Evolutionary conservation across 2,113 vertebrate genomes (phyloP).

Genomic region (Genyomyrus donnyi): DNA sequence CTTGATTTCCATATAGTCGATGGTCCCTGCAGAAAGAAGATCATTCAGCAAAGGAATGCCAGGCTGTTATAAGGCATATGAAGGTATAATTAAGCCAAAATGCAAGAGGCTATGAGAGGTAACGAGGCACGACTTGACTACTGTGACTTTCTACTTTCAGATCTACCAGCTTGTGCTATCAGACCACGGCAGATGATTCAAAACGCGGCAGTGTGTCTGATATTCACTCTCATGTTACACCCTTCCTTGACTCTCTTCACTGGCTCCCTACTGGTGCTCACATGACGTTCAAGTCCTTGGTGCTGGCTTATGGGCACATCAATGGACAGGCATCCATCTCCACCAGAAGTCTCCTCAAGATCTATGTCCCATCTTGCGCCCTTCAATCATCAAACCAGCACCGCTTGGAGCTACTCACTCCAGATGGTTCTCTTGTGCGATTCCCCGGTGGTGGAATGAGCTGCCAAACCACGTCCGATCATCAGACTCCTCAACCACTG

Average conservation of each 20-base stretch:
- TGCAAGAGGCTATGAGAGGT: background rate
- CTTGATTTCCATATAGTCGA: constrained; percentile 79
- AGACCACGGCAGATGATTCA: background rate
- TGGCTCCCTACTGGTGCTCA: background rate
- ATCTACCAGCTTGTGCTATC: background rate
- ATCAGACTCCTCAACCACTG: background rate
- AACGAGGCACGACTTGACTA: background rate
- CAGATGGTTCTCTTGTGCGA: background rate
- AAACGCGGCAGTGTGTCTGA: background rate
- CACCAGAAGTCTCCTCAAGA: background rate
- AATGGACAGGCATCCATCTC: background rate
- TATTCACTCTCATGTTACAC: background rate
- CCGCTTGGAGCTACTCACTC: background rate
- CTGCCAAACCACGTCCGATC: background rate
- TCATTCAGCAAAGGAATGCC: background rate
- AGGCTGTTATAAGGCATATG: background rate
- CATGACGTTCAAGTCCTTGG: background rate
- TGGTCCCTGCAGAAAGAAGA: constrained; percentile 64
- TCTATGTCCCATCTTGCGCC: background rate
- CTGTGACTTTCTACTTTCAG: background rate
- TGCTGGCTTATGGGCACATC: background rate
- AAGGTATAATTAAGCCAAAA: background rate
- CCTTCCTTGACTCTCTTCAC: background rate
- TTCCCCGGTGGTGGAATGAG: background rate
- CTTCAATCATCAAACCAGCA: background rate